Evolutionary conservation across 2,797 vertebrate genomes (phyloP), one percentile per base, ranked within the genome.

Genomic region (Girardinus metallicus): DNA sequence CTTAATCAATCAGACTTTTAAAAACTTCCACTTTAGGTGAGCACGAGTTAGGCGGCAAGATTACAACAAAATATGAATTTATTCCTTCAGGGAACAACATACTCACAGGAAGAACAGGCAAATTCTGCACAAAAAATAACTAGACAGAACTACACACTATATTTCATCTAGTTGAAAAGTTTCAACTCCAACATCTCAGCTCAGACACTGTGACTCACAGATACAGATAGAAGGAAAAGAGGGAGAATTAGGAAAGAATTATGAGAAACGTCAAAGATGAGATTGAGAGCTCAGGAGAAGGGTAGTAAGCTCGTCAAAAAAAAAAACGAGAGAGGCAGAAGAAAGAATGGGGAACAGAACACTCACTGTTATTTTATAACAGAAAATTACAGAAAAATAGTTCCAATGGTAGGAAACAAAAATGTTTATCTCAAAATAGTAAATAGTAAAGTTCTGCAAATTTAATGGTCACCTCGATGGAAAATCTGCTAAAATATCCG

Each of bases 101-200:
- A 70, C 34, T 62, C 53, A 71, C 10, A 23, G 1, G 39, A 11
- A 80, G 21, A 81, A 81, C n/a, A 62, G 75, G 1, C 9, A 66
- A 31, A 46, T 18, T 57, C 15, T 64, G 64, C 62, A 46, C 15
- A 51, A 41, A 77, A 26, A 66, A 76, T 18, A 80, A 60, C 6
- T 15, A 23, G 41, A 47, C 57, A 34, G 2, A 5, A 43, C 15
- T 39, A 5, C 41, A 43, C 10, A n/a, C 15, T 75, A 46, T 53
- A 80, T 85, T 47, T 57, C 29, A 31, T 77, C 34, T 36, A 73
- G 29, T 64, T 82, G 6, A 73, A 81, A 76, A 26, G 9, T 43
- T n/a, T 13, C 55, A 57, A 23, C 75, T 88, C 34, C 64, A 76
- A 72, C 70, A 6, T 10, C 49, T 44, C 31, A 6, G 9, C 34